phyloP scores from a whole-genome alignment of 1,140 invertebrate genomes.

The Copidosoma floridanum region DNA sequence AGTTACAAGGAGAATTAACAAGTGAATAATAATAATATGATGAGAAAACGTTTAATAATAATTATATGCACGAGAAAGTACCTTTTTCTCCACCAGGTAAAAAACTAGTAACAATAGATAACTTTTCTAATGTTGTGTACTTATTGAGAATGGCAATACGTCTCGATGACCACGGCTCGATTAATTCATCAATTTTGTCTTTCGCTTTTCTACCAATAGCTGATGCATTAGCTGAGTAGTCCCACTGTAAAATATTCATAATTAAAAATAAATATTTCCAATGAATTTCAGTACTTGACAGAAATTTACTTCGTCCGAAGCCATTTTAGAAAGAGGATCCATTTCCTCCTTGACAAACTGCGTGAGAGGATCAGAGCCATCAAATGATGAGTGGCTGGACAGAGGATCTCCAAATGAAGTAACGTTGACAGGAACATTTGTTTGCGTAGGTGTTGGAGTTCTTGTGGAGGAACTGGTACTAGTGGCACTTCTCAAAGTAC shows the following conservation, averaged over 20 bases:
- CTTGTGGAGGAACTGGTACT: constrained; percentile 54
- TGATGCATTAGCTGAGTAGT: constrained; percentile 47
- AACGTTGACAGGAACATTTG: constrained; percentile 55
- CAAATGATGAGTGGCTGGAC: constrained; percentile 58
- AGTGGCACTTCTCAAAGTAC: constrained; percentile 50
- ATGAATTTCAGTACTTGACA: constrained; percentile 18
- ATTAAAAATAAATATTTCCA: constrained; percentile 21
- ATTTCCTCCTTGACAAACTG: constrained; percentile 68
- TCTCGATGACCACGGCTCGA: constrained; percentile 74
- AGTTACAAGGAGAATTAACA: constrained; percentile 37
- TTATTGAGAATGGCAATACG: constrained; percentile 75
- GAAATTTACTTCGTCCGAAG: constrained; percentile 60
- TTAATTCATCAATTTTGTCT: constrained; percentile 56
- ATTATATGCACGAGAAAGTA: constrained; percentile 44
- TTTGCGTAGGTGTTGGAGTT: constrained; percentile 55
- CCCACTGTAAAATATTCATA: too few relatives aligned
- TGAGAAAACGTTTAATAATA: constrained; percentile 4
- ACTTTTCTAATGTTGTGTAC: constrained; percentile 88
- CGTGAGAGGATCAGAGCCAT: constrained; percentile 73
- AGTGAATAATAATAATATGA: background rate
- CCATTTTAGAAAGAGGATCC: constrained; percentile 67
- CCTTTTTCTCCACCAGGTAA: constrained; percentile 77
- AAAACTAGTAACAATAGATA: constrained; percentile 87
- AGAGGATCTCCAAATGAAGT: constrained; percentile 56
- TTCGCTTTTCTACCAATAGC: constrained; percentile 51